phyloP scores from a whole-genome alignment of 2,888 invertebrate genomes.

The Chaetogeoica ovagalla region DNA sequence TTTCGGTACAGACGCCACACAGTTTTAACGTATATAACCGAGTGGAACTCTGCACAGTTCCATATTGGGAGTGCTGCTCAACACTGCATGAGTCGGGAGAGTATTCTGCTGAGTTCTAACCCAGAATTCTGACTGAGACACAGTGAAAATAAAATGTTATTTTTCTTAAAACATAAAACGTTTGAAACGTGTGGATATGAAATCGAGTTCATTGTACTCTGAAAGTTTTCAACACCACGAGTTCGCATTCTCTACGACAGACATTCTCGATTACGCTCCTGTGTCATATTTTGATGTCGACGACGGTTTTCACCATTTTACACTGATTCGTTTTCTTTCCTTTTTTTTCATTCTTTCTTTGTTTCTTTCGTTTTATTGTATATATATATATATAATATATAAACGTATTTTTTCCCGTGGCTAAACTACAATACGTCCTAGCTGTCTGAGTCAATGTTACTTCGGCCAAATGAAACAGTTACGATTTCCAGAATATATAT shows the following conservation, averaged over 20 bases:
- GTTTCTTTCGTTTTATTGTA: background rate
- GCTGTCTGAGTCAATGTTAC: conserved; percentile 22
- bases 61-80: too few species aligned
- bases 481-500: conserved; percentile 16
- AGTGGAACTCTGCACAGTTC: too few species aligned
- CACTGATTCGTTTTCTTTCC: conserved; percentile 27
- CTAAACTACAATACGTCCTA: background rate
- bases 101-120: conserved; percentile 12
- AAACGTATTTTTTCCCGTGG: background rate
- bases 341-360: background rate
- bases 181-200: conserved; percentile 23
- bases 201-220: conserved; percentile 18
- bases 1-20: background rate
- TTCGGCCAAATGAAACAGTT: conserved; percentile 12
- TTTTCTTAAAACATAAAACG: background rate
- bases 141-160: conserved; percentile 29
- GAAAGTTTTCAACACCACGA: conserved; percentile 23
- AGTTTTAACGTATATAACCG: too few species aligned
- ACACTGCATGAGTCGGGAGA: too few species aligned
- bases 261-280: background rate
- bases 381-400: background rate
- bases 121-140: background rate
- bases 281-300: conserved; percentile 26
- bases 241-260: background rate
- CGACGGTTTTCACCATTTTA: conserved; percentile 27